These are phyloP conservation scores for Salpingus planirostris DNA, from an alignment of 2,888 invertebrate genomes.

Conservation along the genomic window DNA sequence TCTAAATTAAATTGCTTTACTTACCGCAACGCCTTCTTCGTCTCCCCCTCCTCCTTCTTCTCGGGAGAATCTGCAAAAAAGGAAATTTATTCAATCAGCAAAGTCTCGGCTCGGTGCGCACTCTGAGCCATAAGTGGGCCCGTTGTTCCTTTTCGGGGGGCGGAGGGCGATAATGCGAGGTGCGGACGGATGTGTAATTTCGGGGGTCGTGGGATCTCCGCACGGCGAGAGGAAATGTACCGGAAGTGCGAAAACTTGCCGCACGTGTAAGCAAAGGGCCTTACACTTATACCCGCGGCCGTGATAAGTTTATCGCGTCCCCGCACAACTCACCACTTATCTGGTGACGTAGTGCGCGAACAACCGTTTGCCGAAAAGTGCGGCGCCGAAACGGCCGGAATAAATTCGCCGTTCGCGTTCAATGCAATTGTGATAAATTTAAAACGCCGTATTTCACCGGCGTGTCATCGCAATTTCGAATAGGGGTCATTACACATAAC, in stretches of 20 bases:
- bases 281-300: slow-evolving; percentile 9
- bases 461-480: slow-evolving; percentile 6
- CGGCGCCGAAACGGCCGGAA: neutral
- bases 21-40: slow-evolving; percentile 5
- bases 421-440: slow-evolving; percentile 6
- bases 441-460: slow-evolving; percentile 7
- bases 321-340: too few relatives aligned
- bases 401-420: too few relatives aligned
- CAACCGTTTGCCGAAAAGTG: too few relatives aligned
- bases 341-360: too few relatives aligned
- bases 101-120: too few relatives aligned
- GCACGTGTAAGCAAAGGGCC: slow-evolving; percentile 8
- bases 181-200: neutral
- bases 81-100: neutral
- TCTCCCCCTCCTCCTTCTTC: neutral
- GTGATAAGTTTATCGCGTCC: slow-evolving; percentile 11
- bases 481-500: slow-evolving; percentile 11
- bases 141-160: too few relatives aligned
- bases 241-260: slow-evolving; percentile 10
- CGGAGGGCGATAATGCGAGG: neutral
- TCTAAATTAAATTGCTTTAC: slow-evolving; percentile 3
- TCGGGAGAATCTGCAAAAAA: neutral
- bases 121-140: too few relatives aligned
- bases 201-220: too few relatives aligned
- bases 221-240: slow-evolving; percentile 8